Evolutionary conservation across 2,888 invertebrate genomes (phyloP), one percentile per base, ranked within the genome.

Genomic region (Epistrophe grossulariae): DNA sequence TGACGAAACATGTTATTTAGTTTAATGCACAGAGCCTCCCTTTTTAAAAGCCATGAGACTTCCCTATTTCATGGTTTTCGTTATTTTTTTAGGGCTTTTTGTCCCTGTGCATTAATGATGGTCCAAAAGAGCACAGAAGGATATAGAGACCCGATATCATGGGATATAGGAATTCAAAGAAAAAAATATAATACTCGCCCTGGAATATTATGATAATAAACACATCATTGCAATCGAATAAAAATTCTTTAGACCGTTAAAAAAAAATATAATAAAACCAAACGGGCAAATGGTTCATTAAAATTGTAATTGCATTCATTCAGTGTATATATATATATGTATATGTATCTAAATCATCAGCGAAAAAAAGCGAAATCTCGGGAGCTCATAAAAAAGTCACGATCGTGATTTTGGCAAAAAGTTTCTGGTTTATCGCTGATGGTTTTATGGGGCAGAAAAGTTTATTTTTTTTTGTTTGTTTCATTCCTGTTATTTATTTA

Each of bases 211-310:
- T 50, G 68, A 78, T 73, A 77, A 87, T 82, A 82, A 87, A 82
- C 82, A 87, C 87, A 77, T 87, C 79, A 79, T 79, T 68, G 76
- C 70, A 79, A 76, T 87, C 79, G 71, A 79, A 87, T 87, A 82
- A 81, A 81, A 81, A 73, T 77, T 73, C 71, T 48, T 78, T 76
- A 28, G 57, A 73, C 48, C 59, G 70, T 84, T 79, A 79, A 85
- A 81, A 45, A 70, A 66, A 43, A 3, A 31, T 55, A 55, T 55
- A 55, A 66, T 19, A 77, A 71, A 50, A 55, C 31, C 55, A 52
- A 71, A 71, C 43, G 60, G 48, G 40, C 82, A 83, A 87, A 79
- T 82, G 87, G 82, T 87, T 87, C 87, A 87, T 87, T 87, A 87
- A 87, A 83, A 82, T 83, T 83, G 87, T 82, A 87, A 87, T 82